Evolutionary conservation across 2,888 invertebrate species (phyloP).

Genomic region (Nysson spinosus): DNA sequence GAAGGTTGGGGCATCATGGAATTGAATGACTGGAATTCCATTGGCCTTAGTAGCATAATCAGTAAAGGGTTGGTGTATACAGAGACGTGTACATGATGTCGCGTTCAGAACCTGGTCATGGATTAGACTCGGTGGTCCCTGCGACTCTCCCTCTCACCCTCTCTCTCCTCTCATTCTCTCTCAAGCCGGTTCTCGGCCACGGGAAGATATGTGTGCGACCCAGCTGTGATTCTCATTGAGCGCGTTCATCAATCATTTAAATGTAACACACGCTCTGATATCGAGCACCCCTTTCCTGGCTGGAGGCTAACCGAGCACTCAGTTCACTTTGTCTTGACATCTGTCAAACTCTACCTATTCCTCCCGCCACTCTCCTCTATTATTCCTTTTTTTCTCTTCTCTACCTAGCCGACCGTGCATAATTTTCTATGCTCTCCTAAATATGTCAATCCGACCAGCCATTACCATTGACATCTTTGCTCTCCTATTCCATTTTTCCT

Average conservation of each 20-base stretch:
- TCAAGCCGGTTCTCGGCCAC: conserved; percentile 50
- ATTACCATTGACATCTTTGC: conserved; percentile 58
- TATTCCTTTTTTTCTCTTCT: conserved; percentile 58
- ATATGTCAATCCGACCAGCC: conserved; percentile 57
- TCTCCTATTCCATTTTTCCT: conserved; percentile 16
- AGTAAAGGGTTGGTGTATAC: conserved; percentile 21
- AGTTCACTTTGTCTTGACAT: conserved; percentile 73
- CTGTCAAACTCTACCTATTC: conserved; percentile 65
- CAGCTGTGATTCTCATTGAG: conserved; percentile 74
- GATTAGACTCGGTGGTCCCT: conserved; percentile 60
- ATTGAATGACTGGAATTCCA: not conserved
- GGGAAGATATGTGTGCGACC: conserved; percentile 61
- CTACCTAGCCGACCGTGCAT: conserved; percentile 36
- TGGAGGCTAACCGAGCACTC: conserved; percentile 45
- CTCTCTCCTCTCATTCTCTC: no score
- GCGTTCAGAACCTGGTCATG: conserved; percentile 31
- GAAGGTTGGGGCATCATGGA: not conserved
- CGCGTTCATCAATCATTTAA: conserved; percentile 76
- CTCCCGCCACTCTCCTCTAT: conserved; percentile 25
- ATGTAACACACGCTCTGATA: conserved; percentile 67
- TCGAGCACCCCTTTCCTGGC: conserved; percentile 58
- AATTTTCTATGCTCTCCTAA: conserved; percentile 62
- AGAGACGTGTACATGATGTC: conserved; percentile 43
- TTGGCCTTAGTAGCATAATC: conserved; percentile 17
- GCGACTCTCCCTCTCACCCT: no score